A percentile compares a stretch with the other conserved stretches of the same genome.
Evolutionary conservation across 2,888 invertebrate species (phyloP).

Genomic region (Agonopterix subpropinquella): DNA sequence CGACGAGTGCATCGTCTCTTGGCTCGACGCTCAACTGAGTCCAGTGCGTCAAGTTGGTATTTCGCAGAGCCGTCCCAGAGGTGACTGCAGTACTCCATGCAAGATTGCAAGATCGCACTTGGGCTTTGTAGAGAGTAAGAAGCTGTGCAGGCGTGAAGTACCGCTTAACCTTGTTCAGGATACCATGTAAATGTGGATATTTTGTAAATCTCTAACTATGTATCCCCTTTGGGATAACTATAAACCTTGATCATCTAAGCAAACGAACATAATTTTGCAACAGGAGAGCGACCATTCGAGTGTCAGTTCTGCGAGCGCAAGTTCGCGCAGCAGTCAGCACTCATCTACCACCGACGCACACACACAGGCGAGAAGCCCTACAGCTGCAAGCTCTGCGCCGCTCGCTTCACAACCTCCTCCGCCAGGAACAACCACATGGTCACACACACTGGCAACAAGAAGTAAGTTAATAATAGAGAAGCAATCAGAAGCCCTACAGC

Average conservation of each 20-base stretch:
- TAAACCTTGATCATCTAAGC: neutral
- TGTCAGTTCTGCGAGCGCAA: constrained; percentile 63
- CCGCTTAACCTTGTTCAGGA: no score
- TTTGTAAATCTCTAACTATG: no score
- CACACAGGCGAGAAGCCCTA: constrained; percentile 73
- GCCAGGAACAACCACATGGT: constrained; percentile 67
- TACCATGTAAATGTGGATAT: no score
- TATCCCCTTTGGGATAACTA: no score
- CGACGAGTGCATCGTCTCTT: no score
- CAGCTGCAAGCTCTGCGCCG: constrained; percentile 60
- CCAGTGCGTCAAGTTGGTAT: no score
- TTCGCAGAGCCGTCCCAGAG: no score
- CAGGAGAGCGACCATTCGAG: constrained; percentile 70
- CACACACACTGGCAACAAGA: constrained; percentile 63
- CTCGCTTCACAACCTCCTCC: constrained; percentile 67
- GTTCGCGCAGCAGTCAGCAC: constrained; percentile 70
- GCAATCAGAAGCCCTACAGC: constrained; percentile 54
- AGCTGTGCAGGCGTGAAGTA: no score
- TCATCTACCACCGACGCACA: constrained; percentile 69
- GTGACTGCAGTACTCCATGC: no score
- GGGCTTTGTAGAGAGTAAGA: no score
- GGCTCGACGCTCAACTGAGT: no score
- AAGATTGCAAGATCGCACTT: no score
- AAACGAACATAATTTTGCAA: neutral
- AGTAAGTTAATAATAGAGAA: constrained; percentile 23